Conservation (phyloP, 2,888 invertebrate species). For the Leptopilina syphax region DNA sequence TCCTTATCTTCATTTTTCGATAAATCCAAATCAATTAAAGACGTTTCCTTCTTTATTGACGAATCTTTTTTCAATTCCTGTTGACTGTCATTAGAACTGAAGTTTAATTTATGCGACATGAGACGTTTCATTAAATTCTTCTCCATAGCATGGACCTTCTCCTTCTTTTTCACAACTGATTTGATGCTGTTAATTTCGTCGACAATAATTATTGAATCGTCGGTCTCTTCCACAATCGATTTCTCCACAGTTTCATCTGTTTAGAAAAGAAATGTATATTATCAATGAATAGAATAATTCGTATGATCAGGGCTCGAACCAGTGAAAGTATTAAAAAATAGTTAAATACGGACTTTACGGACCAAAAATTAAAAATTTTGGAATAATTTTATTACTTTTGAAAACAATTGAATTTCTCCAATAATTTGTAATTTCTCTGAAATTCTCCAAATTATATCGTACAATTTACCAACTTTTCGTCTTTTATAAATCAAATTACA, state of each 20-base stretch:
- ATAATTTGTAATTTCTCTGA: too few species aligned
- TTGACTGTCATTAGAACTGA: background rate
- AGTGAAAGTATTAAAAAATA: too few species aligned
- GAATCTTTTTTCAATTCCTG: too few species aligned
- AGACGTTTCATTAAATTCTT: slow-evolving; percentile 9
- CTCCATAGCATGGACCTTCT: background rate
- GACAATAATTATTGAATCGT: slow-evolving; percentile 7
- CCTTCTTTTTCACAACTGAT: slow-evolving; percentile 5
- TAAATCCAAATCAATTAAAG: background rate
- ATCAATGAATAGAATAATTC: background rate
- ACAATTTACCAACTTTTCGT: too few species aligned
- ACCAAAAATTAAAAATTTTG: too few species aligned
- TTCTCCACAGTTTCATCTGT: background rate
- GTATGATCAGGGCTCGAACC: too few species aligned
- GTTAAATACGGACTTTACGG: too few species aligned
- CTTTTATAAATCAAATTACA: too few species aligned
- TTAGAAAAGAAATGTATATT: background rate
- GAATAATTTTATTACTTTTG: too few species aligned
- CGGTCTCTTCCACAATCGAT: too few species aligned
- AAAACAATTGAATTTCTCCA: too few species aligned
- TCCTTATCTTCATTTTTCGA: background rate
- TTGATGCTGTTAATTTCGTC: background rate
- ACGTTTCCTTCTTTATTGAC: background rate
- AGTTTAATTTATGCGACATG: slow-evolving; percentile 5
- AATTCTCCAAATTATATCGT: too few species aligned